Percentiles rank a stretch among this genome's conserved stretches.
Evolutionary conservation across 1,140 invertebrate genomes (phyloP).

Genomic region (Neodiprion pinetum): DNA sequence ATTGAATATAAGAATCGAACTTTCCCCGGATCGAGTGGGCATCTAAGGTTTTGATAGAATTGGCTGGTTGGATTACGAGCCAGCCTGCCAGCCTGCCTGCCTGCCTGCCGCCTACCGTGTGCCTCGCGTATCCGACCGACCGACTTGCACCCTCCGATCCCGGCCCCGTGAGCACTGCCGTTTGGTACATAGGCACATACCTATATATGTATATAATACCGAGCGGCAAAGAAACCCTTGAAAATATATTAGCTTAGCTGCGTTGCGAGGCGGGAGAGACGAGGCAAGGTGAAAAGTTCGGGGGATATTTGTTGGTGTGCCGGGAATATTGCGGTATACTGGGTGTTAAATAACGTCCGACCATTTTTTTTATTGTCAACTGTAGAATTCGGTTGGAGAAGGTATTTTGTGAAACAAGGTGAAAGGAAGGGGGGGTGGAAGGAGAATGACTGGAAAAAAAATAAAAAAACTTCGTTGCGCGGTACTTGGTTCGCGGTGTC

Average conservation of each 20-base stretch:
- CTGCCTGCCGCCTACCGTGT: no score
- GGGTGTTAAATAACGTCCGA: not conserved
- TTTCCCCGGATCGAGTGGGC: slow-evolving; percentile 3
- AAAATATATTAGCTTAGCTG: not conserved
- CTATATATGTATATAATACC: no score
- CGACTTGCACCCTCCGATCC: no score
- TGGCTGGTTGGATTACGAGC: slow-evolving; percentile 6
- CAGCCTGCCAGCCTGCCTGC: not conserved
- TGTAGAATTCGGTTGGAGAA: not conserved
- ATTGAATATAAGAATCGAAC: not conserved
- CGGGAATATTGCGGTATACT: not conserved
- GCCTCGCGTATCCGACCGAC: no score
- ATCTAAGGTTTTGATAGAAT: slow-evolving; percentile 13
- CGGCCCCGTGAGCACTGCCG: no score
- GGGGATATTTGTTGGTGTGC: not conserved
- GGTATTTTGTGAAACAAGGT: no score
- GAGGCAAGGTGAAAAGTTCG: not conserved
- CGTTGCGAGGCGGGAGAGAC: not conserved
- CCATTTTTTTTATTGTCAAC: not conserved
- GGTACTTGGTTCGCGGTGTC: not conserved
- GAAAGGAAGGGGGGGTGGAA: no score
- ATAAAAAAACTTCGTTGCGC: not conserved
- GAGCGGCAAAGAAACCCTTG: not conserved
- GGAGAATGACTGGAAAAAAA: no score
- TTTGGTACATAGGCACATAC: no score